Evolutionary conservation across 1,140 invertebrate genomes (phyloP), one percentile per base, ranked within the genome.

Genomic region (Drosophila arawakana): DNA sequence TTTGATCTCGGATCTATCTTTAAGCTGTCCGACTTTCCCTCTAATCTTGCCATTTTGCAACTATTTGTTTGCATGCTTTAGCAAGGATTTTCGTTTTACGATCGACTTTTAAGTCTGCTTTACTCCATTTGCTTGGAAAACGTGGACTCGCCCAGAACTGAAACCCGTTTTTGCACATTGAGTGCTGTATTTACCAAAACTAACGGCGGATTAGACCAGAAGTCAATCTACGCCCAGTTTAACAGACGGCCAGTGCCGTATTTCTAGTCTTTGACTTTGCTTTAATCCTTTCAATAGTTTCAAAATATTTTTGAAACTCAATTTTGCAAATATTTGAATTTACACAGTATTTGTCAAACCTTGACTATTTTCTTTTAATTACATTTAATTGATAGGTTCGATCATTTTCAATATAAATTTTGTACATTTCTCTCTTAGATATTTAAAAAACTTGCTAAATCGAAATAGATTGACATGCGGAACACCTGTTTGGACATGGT

Each of bases 11-110:
- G 46, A 25, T n/a, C 60, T n/a, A 30, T 10, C 46, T 49, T 52
- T 86, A 83, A 89, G 69, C 83, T 89, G 80, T 54, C 52, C 59
- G 73, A 66, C 81, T 69, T 78, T 79, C 58, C 61, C 43, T 66
- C 60, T 88, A 88, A 88, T 88, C 83, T 80, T 25, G 62, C 70
- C 58, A 49, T 86, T 30, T 86, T 86, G 82, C 71, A 63, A 50
- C 78, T 80, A 81, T 88, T 88, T 88, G 84, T 88, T 88, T 88
- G 84, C 77, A 88, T 88, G 85, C 84, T 88, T 86, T 89, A 88
- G 78, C 78, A 30, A 11, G 85, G 84, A 88, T 88, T 88, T 30
- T 89, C 65, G 18, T 65, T 84, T 80, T 76, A 86, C 76, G 47
- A 79, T 86, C 75, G 47, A 62, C 73, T 66, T 61, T 52, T 34